Evolutionary conservation across 2,888 invertebrate genomes (phyloP), one percentile per base, ranked within the genome.

Genomic region (Chymomyza caudatula): DNA sequence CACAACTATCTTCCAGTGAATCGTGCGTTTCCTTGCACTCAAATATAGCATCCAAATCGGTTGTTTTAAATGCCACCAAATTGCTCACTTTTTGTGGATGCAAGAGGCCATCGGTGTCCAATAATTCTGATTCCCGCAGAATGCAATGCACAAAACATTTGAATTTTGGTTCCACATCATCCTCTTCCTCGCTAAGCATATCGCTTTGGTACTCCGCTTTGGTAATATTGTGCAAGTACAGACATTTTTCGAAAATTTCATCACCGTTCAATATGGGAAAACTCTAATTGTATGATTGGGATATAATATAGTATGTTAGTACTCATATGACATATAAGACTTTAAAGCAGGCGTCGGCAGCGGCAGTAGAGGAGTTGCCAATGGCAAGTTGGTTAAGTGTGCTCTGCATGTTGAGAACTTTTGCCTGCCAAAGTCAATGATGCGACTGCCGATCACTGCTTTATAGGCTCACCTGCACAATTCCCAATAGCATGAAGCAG

Each of bases 111-210:
- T 13, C 4, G 2, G 15, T 6, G 47, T 62, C 51, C 2, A 62
- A 25, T 2, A 51, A 4, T 8, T 29, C 42, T 15, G 17, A 11
- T 8, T 13, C 6, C 0, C 29, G 11, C 2, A 51, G 4, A 2
- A 56, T n/a, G 19, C 62, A 62, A 17, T 43, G 37, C 6, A 49
- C 15, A 15, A 42, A 62, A 15, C 62, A 62, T 20, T 62, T 56
- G 6, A 23, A 42, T n/a, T 51, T 55, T 15, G 51, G n/a, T 1
- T 52, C 5, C 3, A 13, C 2, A 8, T 49, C 37, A 13, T 25
- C 19, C 17, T 15, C 29, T n/a, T 19, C 59, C 4, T 8, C 17
- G 20, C 13, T 60, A 1, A 13, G 4, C 37, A 23, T 17, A 6
- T 6, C 20, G n/a, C 11, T 44, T 3, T 58, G 6, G 4, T 25